A percentile compares a stretch with the other conserved stretches of the same genome.
Conservation (phyloP, 2,888 invertebrate genomes). For the Spodoptera exigua region DNA sequence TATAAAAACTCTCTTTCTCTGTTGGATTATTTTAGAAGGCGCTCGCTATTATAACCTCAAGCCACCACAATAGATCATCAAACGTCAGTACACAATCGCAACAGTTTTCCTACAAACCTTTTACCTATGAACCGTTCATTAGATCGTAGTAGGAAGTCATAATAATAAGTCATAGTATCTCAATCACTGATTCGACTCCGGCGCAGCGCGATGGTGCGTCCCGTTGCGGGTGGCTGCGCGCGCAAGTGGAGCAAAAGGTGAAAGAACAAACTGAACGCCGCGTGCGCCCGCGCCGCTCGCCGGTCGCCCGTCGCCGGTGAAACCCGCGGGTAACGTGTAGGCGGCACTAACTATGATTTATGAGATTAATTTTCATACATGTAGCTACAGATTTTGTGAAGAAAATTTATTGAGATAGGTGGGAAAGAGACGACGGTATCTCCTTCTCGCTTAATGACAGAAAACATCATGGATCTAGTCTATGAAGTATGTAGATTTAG, state of each 20-base stretch:
- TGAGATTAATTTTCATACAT: slow-evolving; percentile 15
- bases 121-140: slow-evolving; percentile 36
- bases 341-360: slow-evolving; percentile 39
- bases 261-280: slow-evolving; percentile 79
- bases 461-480: too few species aligned
- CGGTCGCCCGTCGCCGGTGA: slow-evolving; percentile 51
- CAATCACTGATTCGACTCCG: slow-evolving; percentile 43
- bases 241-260: slow-evolving; percentile 86
- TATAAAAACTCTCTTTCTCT: too few species aligned
- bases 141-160: slow-evolving; percentile 42
- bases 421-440: too few species aligned
- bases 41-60: too few species aligned
- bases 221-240: slow-evolving; percentile 79
- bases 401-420: too few species aligned
- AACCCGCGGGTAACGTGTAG: slow-evolving; percentile 48
- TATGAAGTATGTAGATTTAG: too few species aligned
- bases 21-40: too few species aligned
- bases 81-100: slow-evolving; percentile 12
- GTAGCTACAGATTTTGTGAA: too few species aligned
- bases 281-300: slow-evolving; percentile 17
- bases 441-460: too few species aligned
- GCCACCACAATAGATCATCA: slow-evolving; percentile 6
- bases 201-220: slow-evolving; percentile 73
- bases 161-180: slow-evolving; percentile 50
- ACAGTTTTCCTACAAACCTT: slow-evolving; percentile 19